Conservation (phyloP, 1,140 invertebrate genomes). For the Tetraneura akinire region DNA sequence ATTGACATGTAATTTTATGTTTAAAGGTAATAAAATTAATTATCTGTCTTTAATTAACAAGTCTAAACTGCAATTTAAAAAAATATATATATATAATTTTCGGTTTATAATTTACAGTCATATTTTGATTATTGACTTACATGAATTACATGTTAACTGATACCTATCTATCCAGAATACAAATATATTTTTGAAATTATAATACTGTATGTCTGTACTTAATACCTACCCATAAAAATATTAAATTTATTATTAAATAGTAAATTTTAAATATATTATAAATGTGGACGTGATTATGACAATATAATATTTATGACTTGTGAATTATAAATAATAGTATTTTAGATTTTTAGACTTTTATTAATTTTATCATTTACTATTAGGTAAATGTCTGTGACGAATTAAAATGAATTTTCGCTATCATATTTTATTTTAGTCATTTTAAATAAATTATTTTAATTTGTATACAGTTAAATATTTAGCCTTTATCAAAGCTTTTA, state of each 20-base stretch:
- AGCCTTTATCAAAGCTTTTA: too few species aligned
- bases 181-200: neutral
- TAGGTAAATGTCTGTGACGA: too few species aligned
- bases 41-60: neutral
- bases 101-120: neutral
- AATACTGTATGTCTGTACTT: too few species aligned
- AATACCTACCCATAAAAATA: neutral
- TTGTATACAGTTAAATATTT: too few species aligned
- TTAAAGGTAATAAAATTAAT: neutral
- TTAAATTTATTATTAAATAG: neutral
- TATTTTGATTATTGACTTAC: slow-evolving; percentile 15
- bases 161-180: neutral
- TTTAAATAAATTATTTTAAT: too few species aligned
- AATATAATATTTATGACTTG: neutral
- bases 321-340: too few species aligned
- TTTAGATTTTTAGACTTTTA: too few species aligned
- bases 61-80: neutral
- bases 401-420: too few species aligned
- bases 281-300: neutral
- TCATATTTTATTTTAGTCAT: too few species aligned
- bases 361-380: too few species aligned
- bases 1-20: neutral
- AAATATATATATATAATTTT: neutral
- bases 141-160: neutral
- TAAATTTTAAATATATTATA: neutral